Conservation (phyloP, 2,113 vertebrate genomes). For the Gorsachius goisagi region DNA sequence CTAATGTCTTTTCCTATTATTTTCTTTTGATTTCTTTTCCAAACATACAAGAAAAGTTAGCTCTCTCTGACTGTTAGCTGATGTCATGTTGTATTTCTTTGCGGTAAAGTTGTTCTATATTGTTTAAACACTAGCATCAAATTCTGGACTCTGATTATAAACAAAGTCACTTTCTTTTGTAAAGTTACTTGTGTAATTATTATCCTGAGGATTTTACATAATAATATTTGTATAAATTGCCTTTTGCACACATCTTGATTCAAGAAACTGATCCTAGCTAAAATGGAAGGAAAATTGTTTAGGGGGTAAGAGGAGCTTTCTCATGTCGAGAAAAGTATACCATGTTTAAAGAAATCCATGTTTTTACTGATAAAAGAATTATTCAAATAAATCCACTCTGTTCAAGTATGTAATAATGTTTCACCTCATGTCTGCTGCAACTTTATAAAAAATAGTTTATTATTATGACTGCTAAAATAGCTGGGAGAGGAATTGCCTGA, state of each 20-base stretch:
- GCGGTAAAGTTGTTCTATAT: not conserved
- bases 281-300: not conserved
- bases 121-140: not conserved
- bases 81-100: not conserved
- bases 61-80: not conserved
- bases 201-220: not conserved
- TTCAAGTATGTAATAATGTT: not conserved
- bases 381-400: not conserved
- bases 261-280: not conserved
- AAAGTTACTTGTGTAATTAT: not conserved
- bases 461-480: not conserved
- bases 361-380: not conserved
- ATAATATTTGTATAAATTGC: not conserved
- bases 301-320: not conserved
- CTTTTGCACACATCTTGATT: not conserved
- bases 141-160: not conserved
- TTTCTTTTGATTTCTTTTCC: constrained; percentile 1
- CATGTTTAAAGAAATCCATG: not conserved
- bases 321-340: not conserved
- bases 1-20: not conserved
- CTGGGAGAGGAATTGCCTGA: not conserved
- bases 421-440: not conserved
- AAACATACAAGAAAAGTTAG: not conserved
- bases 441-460: not conserved
- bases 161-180: not conserved